Evolutionary conservation across 2,888 invertebrate species (phyloP), one percentile per base, ranked within the genome.

Genomic region (Drosophila nr. fundita): DNA sequence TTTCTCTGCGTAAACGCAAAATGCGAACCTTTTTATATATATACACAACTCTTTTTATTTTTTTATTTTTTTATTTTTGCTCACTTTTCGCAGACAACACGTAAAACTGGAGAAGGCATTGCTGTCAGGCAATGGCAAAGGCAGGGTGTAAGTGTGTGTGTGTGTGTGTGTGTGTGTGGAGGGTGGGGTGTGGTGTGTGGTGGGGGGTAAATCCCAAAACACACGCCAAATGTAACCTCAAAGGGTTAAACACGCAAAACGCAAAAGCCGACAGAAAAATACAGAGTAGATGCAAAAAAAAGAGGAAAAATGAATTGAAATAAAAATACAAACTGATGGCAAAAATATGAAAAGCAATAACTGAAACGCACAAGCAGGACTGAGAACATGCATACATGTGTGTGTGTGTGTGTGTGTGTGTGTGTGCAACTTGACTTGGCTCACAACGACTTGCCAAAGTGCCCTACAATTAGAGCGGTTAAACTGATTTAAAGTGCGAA

Each of bases 201-300:
- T 30, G 40, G 11, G 50, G 59, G 24, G 49, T 49, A 30, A 63
- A 73, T 72, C 69, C 71, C 77, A 72, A 83, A 88, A 85, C 89
- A 89, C 82, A 84, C 83, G 80, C 90, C 91, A 90, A 90, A 87
- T 88, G 88, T 88, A 87, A 87, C 91, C 91, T 87, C 87, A 90
- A 87, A 87, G 91, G 87, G 87, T 90, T 87, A 90, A 87, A 87
- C 90, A 90, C 87, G 90, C 83, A 90, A 89, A 87, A 87, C 82
- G 90, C 90, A 88, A 87, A 87, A 90, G 90, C 89, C 77, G 79
- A 87, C 64, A 82, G 78, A 78, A 75, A 88, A 89, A 71, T 65
- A 76, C 62, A 52, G 40, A 75, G 49, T 29, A 65, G 42, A 69
- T 57, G 38, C 57, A 62, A 36, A 45, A 49, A 42, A 60, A 59